Percentiles rank a stretch among this genome's conserved stretches.
Evolutionary conservation across 1,140 invertebrate species (phyloP).

Genomic region (Battus philenor): DNA sequence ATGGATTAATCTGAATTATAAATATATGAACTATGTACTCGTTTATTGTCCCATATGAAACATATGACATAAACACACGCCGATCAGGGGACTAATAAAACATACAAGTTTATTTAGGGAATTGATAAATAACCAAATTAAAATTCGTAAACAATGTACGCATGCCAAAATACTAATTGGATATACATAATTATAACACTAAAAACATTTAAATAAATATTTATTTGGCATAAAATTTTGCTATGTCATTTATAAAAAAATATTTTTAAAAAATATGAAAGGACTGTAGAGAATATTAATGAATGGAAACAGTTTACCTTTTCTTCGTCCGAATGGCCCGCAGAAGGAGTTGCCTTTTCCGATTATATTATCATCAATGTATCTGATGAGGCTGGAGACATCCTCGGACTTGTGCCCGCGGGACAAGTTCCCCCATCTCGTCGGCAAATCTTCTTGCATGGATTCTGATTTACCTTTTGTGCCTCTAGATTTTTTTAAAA

Average conservation of each 20-base stretch:
- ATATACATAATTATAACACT: no score
- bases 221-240: not conserved
- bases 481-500: constrained; percentile 68
- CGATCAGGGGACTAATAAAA: no score
- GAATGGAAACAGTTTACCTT: constrained; percentile 80
- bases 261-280: not conserved
- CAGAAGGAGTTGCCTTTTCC: constrained; percentile 86
- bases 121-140: not conserved
- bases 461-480: constrained; percentile 71
- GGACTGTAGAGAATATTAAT: no score
- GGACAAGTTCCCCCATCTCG: constrained; percentile 52
- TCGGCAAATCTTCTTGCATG: constrained; percentile 68
- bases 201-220: not conserved
- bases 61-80: no score
- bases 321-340: constrained; percentile 87
- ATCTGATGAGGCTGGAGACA: constrained; percentile 82
- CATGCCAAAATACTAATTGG: no score
- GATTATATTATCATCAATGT: constrained; percentile 87
- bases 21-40: no score
- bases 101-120: no score
- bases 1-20: no score
- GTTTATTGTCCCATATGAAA: no score
- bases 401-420: constrained; percentile 79
- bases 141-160: not conserved
- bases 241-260: no score